Conservation (phyloP, 2,797 vertebrate species). For the Scomberomorus guttatus region DNA sequence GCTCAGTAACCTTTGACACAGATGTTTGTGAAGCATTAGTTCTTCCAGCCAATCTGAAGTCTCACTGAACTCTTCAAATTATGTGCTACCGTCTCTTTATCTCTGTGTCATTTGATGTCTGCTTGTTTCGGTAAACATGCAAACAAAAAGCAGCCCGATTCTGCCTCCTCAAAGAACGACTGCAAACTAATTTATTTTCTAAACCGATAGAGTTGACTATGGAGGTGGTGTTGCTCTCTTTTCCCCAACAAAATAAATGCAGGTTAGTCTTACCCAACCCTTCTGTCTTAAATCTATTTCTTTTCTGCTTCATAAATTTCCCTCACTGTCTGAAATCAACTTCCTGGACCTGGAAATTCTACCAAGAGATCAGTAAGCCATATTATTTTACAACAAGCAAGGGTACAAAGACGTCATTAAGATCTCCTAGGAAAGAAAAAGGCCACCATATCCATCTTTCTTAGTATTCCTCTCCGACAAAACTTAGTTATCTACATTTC, state of each 20-base stretch:
- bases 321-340: conserved; percentile 37
- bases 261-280: conserved; percentile 12
- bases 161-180: conserved; percentile 51
- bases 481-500: conserved; percentile 52
- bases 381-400: conserved; percentile 35
- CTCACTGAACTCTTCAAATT: conserved; percentile 50
- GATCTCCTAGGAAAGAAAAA: conserved; percentile 33
- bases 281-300: conserved; percentile 34
- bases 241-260: conserved; percentile 6
- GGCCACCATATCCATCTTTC: conserved; percentile 48
- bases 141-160: conserved; percentile 52
- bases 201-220: conserved; percentile 16
- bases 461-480: conserved; percentile 39
- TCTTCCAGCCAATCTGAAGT: conserved; percentile 49
- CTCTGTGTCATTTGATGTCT: conserved; percentile 46
- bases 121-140: conserved; percentile 54
- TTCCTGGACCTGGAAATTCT: conserved; percentile 41
- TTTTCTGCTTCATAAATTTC: conserved; percentile 47
- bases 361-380: conserved; percentile 34
- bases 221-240: conserved; percentile 11
- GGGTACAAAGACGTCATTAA: conserved; percentile 54
- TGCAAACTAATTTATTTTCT: conserved; percentile 50
- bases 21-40: conserved; percentile 42
- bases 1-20: conserved; percentile 52
- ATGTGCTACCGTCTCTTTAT: conserved; percentile 55